Evolutionary conservation across 2,797 vertebrate species (phyloP).

Genomic region (Xenops minutus): DNA sequence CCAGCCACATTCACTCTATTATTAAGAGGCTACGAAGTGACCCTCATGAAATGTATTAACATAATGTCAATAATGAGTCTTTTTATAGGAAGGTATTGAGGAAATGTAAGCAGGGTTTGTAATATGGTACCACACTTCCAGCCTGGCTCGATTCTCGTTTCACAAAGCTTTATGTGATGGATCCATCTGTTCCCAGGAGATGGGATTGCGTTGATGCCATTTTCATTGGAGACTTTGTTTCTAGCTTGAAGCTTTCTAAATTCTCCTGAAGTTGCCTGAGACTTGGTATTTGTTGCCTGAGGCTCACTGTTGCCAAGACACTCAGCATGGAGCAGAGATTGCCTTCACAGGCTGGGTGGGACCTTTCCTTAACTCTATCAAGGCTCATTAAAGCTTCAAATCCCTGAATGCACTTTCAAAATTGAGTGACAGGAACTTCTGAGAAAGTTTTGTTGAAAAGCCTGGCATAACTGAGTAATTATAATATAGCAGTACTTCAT

Average conservation of each 20-base stretch:
- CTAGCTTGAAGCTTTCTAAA: constrained; percentile 21
- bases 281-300: constrained; percentile 1
- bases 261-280: constrained; percentile 1
- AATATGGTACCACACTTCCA: background rate
- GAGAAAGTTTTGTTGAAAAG: constrained; percentile 65
- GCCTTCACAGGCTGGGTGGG: constrained; percentile 39
- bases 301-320: constrained; percentile 17
- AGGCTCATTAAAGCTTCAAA: constrained; percentile 65
- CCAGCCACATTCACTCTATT: constrained; percentile 44
- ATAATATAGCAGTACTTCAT: constrained; percentile 64
- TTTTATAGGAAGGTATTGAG: constrained; percentile 36
- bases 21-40: constrained; percentile 39
- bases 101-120: constrained; percentile 25
- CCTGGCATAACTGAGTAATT: constrained; percentile 56
- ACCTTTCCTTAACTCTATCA: constrained; percentile 31
- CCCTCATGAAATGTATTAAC: constrained; percentile 50
- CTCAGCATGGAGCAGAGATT: background rate
- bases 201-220: background rate
- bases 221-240: constrained; percentile 35
- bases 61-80: constrained; percentile 57
- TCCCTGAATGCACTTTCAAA: constrained; percentile 50
- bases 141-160: background rate
- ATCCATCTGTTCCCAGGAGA: constrained; percentile 63
- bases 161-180: constrained; percentile 9
- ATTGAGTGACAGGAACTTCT: constrained; percentile 68